Evolutionary conservation across 2,888 invertebrate genomes (phyloP), one percentile per base, ranked within the genome.

Genomic region (Perithous albicinctus): DNA sequence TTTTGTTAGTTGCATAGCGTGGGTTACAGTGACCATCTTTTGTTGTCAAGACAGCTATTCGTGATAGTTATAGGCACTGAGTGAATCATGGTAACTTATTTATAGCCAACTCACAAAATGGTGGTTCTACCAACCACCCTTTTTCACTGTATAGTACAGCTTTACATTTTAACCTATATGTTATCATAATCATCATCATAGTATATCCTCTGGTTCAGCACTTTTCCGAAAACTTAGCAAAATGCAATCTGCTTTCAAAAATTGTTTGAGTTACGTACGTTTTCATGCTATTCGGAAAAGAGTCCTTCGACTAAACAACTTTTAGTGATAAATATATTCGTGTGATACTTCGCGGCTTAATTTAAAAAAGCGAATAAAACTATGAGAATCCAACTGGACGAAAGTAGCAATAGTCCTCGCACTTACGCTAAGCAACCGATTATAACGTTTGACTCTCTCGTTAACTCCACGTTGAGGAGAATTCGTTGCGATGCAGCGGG

Each of bases 371-470:
- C 29, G 26, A 18, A 43, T 29, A 29, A 41, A 56, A 56, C 29
- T 7, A 12, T 26, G 41, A 56, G 15, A 41, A 41, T 23, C 23
- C 26, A 7, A 10, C 10, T 48, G 18, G 29, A 20, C 32, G 43
- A 46, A 56, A 38, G 29, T 23, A 20, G 7, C 20, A 20, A 7
- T 12, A n/a, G n/a, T 23, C 10, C 18, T 26, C 6, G 29, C 18
- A n/a, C 29, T 43, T 12, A 7, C n/a, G 29, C 18, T n/a, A n/a
- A 10, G 43, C 18, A n/a, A n/a, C 43, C 35, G 59, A 67, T 43
- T 56, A n/a, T n/a, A 61, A 61, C 59, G 59, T 77, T 75, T 61
- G 59, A 54, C 15, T 75, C 72, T 82, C 72, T 64, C 78, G 64
- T 73, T 78, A 48, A 67, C 43, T 67, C 56, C 35, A 41, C 54